Evolutionary conservation across 37 sponge, comb jelly and placozoan species (phyloP), one percentile per base, ranked within the genome.

Genomic region (Ephydatia muelleri): DNA sequence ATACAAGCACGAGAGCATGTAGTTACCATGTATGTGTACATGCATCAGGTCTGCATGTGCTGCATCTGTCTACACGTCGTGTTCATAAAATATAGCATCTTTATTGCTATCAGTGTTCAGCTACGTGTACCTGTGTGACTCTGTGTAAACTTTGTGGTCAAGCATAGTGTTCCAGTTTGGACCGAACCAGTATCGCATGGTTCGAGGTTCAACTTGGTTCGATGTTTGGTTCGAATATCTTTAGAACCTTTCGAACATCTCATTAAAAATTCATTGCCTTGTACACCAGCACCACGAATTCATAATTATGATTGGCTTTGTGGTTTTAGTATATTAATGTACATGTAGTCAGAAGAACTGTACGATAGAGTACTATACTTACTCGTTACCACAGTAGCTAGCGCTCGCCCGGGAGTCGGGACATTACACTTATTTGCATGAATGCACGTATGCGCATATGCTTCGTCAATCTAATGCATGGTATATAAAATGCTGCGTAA

Each of bases 211-310:
- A 21, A 57, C 57, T 57, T 21, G 57, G 57, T 57, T 57, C 57
- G 57, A 57, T 57, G 57, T 57, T 57, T 21, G 57, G 57, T 57
- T 57, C 57, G 57, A 57, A 57, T 57, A 57, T 57, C 57, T 57
- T 57, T 57, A 14, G 57, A 57, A 57, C 57, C 57, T 57, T 57
- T 57, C 57, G 57, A 57, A 57, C 57, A 57, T 57, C 57, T 57
- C 57, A 57, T 57, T 57, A 57, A 57, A 57, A 57, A 57, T 57
- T 57, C 57, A 57, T 57, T 57, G 57, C 57, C 57, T 57, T 57
- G 57, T 11, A 57, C 57, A 16, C 57, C 57, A 57, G 57, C 57
- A 21, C 57, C 57, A 21, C 57, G 16, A 57, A 57, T 57, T 57
- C 57, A 57, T 57, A 57, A 57, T 57, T 14, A 57, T 57, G 57